These are phyloP conservation scores for Leucoraja ocellata DNA, from an alignment of 2,797 vertebrate species.

Conservation along the genomic window DNA sequence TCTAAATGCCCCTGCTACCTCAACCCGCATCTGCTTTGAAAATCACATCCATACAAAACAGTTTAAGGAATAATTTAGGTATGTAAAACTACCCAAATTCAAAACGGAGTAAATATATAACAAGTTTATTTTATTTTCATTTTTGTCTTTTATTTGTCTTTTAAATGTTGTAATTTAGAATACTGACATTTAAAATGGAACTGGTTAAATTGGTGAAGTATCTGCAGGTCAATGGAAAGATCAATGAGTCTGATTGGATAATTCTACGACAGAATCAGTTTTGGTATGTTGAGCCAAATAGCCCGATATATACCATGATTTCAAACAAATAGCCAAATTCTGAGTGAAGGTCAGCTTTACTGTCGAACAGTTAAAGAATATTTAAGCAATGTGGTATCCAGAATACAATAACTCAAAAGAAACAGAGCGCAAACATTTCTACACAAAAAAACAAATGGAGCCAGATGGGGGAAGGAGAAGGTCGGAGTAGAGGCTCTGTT, in stretches of 20 bases:
- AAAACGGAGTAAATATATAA: not conserved
- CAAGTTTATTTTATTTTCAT: too few relatives aligned
- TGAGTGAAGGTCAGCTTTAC: not conserved
- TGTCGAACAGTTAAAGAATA: not conserved
- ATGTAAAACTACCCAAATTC: not conserved
- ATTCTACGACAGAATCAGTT: not conserved
- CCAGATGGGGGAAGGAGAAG: too few relatives aligned
- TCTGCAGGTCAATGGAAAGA: not conserved
- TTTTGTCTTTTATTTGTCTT: too few relatives aligned
- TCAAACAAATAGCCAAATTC: not conserved
- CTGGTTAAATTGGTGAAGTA: not conserved
- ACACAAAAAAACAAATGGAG: too few relatives aligned
- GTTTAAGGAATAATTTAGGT: not conserved
- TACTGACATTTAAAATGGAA: not conserved
- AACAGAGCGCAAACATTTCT: not conserved
- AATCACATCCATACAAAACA: not conserved
- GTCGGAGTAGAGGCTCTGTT: too few relatives aligned
- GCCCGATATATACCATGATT: not conserved
- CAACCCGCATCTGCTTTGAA: not conserved
- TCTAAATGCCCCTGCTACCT: not conserved
- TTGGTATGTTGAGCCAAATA: not conserved
- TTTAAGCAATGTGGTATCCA: not conserved
- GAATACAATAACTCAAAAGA: not conserved
- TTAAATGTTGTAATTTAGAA: too few relatives aligned
- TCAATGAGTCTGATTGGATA: not conserved